These are phyloP conservation scores for Thera britannica DNA, from an alignment of 2,888 invertebrate genomes.

Conservation along the genomic window DNA sequence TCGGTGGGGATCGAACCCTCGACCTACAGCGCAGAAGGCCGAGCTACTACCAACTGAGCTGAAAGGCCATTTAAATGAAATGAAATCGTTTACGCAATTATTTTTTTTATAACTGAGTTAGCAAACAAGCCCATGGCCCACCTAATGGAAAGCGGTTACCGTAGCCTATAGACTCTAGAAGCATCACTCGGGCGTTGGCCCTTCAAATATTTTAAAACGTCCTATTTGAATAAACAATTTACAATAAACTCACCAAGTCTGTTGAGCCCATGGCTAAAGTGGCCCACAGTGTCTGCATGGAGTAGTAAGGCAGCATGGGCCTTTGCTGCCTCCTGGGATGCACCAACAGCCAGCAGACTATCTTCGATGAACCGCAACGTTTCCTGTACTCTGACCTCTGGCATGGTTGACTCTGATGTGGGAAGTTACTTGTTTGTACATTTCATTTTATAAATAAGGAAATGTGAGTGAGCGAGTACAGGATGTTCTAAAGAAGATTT, in stretches of 20 bases:
- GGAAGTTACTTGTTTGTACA: not conserved
- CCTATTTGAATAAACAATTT: too few species aligned
- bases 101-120: too few species aligned
- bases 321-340: constrained; percentile 83
- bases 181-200: too few species aligned
- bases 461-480: constrained; percentile 8
- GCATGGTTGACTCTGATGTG: constrained; percentile 54
- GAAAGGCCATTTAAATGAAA: too few species aligned
- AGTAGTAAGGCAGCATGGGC: constrained; percentile 87
- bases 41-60: too few species aligned
- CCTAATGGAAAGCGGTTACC: too few species aligned
- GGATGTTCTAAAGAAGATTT: constrained; percentile 1
- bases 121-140: too few species aligned
- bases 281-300: constrained; percentile 92
- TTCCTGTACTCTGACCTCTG: constrained; percentile 79
- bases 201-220: too few species aligned
- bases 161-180: too few species aligned
- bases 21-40: too few species aligned
- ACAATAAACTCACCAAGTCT: constrained; percentile 84
- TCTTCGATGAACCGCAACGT: constrained; percentile 85
- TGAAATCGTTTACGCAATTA: too few species aligned
- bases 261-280: constrained; percentile 95
- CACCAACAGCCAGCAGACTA: constrained; percentile 86
- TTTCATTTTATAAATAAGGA: constrained; percentile 13
- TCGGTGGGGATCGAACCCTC: too few species aligned